These are phyloP conservation scores for Aradophagus sp. DNA, from an alignment of 1,140 invertebrate genomes.

Conservation along the genomic window DNA sequence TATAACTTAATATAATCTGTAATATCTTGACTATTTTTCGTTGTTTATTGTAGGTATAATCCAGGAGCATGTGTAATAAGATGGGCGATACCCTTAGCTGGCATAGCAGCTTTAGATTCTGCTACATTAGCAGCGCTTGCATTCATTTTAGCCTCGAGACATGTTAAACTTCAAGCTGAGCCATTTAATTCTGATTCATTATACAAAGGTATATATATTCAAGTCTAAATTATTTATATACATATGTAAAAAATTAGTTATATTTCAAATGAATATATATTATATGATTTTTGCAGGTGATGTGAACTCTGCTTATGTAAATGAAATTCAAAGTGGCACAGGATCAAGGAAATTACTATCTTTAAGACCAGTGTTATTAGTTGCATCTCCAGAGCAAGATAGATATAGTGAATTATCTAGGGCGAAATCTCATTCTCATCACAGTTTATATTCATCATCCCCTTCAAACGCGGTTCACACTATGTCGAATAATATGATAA, in stretches of 20 bases:
- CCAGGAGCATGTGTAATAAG: slow-evolving; percentile 89
- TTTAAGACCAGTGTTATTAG: slow-evolving; percentile 87
- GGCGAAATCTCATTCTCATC: slow-evolving; percentile 73
- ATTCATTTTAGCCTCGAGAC: slow-evolving; percentile 93
- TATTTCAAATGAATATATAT: too few species aligned
- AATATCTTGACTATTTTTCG: too few species aligned
- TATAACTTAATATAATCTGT: slow-evolving; percentile 1
- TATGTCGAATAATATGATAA: slow-evolving; percentile 71
- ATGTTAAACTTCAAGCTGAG: slow-evolving; percentile 88
- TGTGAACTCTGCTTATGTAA: slow-evolving; percentile 89
- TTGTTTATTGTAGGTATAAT: slow-evolving; percentile 76
- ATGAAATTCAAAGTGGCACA: slow-evolving; percentile 85
- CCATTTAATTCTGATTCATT: slow-evolving; percentile 80
- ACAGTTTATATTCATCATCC: slow-evolving; percentile 69
- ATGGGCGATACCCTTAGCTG: slow-evolving; percentile 96
- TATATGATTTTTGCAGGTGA: slow-evolving; percentile 80
- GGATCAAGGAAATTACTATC: slow-evolving; percentile 90
- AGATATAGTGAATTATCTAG: slow-evolving; percentile 73
- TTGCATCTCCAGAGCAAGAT: slow-evolving; percentile 79
- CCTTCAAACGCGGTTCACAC: slow-evolving; percentile 70
- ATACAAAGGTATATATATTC: slow-evolving; percentile 80
- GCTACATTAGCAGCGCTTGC: slow-evolving; percentile 91
- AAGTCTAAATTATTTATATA: slow-evolving; percentile 34
- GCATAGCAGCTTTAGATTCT: slow-evolving; percentile 93
- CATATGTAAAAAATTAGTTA: too few species aligned